phyloP scores from a whole-genome alignment of 2,797 vertebrate species.

The Nyctibius grandis region DNA sequence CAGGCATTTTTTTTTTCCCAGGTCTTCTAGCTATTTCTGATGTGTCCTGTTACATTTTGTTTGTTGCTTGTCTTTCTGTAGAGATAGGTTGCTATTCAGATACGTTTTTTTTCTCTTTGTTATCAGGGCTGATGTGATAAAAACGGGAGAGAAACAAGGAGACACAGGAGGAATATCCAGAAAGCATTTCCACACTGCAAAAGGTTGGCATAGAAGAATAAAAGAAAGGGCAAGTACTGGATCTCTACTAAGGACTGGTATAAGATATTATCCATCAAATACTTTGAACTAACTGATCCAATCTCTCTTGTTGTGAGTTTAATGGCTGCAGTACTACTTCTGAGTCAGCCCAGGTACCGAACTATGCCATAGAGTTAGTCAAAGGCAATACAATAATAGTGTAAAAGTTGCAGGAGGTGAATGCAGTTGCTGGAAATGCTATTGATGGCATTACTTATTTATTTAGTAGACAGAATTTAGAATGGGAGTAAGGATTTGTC shows the following conservation, averaged over 20 bases:
- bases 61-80: not conserved
- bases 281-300: not conserved
- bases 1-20: not conserved
- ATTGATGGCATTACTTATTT: slow-evolving; percentile 57
- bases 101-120: not conserved
- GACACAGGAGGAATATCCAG: not conserved
- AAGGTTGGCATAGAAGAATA: not conserved
- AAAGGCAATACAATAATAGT: not conserved
- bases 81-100: not conserved
- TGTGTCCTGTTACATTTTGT: not conserved
- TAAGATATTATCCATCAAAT: not conserved
- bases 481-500: slow-evolving; percentile 67
- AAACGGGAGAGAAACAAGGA: not conserved
- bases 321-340: not conserved
- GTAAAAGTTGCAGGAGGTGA: slow-evolving; percentile 35
- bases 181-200: not conserved
- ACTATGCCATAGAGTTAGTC: not conserved
- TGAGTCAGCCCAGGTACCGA: not conserved
- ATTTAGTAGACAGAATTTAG: slow-evolving; percentile 63
- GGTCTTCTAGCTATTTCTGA: not conserved
- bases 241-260: not conserved
- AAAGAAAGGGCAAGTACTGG: not conserved
- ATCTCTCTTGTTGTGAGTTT: not conserved
- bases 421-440: slow-evolving; percentile 17
- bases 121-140: not conserved